Percentiles rank a stretch among this genome's conserved stretches.
Evolutionary conservation across 2,888 invertebrate species (phyloP).

Genomic region (Pelosia muscerda): DNA sequence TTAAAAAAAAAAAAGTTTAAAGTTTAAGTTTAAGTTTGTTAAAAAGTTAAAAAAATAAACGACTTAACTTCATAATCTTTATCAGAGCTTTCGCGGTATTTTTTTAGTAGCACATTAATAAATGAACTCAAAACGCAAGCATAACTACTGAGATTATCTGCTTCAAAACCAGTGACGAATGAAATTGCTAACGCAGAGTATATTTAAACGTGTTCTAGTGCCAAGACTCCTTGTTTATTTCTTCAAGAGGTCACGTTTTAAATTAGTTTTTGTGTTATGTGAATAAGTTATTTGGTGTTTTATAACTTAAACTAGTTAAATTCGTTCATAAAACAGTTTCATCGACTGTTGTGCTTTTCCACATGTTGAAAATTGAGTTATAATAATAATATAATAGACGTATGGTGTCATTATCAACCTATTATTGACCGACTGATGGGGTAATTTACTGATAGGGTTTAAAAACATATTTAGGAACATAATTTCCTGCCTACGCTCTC

Average conservation of each 20-base stretch:
- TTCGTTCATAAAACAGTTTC: neutral
- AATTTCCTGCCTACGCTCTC: too few relatives aligned
- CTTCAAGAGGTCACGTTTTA: slow-evolving; percentile 4
- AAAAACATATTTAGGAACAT: too few relatives aligned
- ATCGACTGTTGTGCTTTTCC: neutral
- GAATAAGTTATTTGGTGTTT: neutral
- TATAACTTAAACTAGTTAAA: neutral
- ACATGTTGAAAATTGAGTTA: neutral
- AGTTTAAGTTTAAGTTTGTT: too few relatives aligned
- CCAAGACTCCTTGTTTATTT: neutral
- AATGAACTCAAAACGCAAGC: neutral
- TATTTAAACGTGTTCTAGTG: slow-evolving; percentile 1
- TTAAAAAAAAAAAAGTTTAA: too few relatives aligned
- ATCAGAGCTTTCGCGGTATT: too few relatives aligned
- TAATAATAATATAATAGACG: too few relatives aligned
- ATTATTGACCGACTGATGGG: too few relatives aligned
- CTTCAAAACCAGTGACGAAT: slow-evolving; percentile 3
- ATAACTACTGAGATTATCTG: neutral
- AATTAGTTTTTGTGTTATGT: slow-evolving; percentile 11
- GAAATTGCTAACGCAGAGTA: neutral
- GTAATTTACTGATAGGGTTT: too few relatives aligned
- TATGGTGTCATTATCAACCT: too few relatives aligned
- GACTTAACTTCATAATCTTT: too few relatives aligned
- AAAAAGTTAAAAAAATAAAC: too few relatives aligned
- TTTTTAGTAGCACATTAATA: too few relatives aligned